These are phyloP conservation scores for Leucoraja erinaceus DNA, from an alignment of 2,113 vertebrate species.

Conservation along the genomic window DNA sequence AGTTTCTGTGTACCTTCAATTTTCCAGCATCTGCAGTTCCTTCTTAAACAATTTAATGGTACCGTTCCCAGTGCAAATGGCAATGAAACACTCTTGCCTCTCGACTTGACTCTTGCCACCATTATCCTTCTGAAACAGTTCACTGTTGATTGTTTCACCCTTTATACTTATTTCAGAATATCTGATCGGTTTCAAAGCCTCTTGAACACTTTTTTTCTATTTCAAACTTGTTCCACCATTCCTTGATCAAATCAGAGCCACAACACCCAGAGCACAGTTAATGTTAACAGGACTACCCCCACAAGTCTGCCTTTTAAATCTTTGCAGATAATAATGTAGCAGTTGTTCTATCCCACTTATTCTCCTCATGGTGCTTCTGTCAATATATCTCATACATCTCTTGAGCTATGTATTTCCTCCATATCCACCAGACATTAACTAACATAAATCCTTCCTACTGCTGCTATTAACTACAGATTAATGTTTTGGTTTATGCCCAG, in stretches of 20 bases:
- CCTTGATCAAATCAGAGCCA: not conserved
- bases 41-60: too few species aligned
- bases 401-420: not conserved
- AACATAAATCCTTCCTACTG: not conserved
- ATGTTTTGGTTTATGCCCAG: not conserved
- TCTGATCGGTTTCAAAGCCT: not conserved
- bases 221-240: not conserved
- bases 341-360: not conserved
- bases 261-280: not conserved
- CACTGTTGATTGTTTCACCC: not conserved
- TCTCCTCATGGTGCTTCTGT: not conserved
- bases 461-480: not conserved
- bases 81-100: too few species aligned
- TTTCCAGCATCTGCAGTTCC: too few species aligned
- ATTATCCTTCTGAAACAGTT: not conserved
- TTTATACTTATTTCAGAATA: not conserved
- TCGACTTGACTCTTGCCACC: too few species aligned
- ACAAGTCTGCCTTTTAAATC: not conserved
- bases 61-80: too few species aligned
- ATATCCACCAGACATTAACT: not conserved
- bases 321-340: not conserved
- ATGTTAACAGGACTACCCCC: not conserved
- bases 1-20: too few species aligned
- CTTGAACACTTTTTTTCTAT: not conserved
- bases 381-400: not conserved